phyloP scores from a whole-genome alignment of 2,888 invertebrate genomes.

The Lamproptera curius region DNA sequence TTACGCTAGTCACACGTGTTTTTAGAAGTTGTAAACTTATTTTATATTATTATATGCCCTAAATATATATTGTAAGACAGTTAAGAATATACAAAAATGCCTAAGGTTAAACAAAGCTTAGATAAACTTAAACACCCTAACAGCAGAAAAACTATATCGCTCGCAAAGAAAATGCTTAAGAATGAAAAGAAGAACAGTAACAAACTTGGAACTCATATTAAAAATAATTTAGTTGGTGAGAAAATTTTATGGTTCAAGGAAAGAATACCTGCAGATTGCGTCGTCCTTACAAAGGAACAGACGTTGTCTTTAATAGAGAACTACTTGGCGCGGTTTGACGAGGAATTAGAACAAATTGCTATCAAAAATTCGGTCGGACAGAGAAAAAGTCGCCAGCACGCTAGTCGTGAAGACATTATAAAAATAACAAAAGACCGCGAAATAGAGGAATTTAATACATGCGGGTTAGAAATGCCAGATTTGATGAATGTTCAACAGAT shows the following conservation, averaged over 20 bases:
- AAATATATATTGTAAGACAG: too few relatives aligned
- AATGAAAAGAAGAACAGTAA: slow-evolving; percentile 78
- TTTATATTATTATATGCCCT: too few relatives aligned
- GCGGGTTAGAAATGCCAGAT: slow-evolving; percentile 89
- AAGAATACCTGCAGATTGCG: slow-evolving; percentile 75
- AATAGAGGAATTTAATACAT: slow-evolving; percentile 83
- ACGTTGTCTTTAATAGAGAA: slow-evolving; percentile 76
- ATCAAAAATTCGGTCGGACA: slow-evolving; percentile 88
- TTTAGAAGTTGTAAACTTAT: too few relatives aligned
- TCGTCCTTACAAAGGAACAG: slow-evolving; percentile 78
- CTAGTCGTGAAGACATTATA: slow-evolving; percentile 87
- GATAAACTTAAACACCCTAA: slow-evolving; percentile 88
- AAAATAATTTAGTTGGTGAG: slow-evolving; percentile 85
- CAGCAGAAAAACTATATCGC: slow-evolving; percentile 87
- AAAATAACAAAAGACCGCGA: slow-evolving; percentile 87
- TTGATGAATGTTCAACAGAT: slow-evolving; percentile 79
- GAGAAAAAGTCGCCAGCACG: slow-evolving; percentile 87
- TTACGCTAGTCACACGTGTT: too few relatives aligned
- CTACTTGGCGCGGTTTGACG: slow-evolving; percentile 80
- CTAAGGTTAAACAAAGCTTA: slow-evolving; percentile 54
- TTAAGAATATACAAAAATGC: slow-evolving; percentile 55
- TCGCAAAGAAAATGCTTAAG: slow-evolving; percentile 84
- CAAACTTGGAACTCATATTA: slow-evolving; percentile 82
- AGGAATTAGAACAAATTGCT: slow-evolving; percentile 87
- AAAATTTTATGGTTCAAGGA: slow-evolving; percentile 89